Evolutionary conservation across 2,113 vertebrate species (phyloP).

Genomic region (Hystrix cristata): DNA sequence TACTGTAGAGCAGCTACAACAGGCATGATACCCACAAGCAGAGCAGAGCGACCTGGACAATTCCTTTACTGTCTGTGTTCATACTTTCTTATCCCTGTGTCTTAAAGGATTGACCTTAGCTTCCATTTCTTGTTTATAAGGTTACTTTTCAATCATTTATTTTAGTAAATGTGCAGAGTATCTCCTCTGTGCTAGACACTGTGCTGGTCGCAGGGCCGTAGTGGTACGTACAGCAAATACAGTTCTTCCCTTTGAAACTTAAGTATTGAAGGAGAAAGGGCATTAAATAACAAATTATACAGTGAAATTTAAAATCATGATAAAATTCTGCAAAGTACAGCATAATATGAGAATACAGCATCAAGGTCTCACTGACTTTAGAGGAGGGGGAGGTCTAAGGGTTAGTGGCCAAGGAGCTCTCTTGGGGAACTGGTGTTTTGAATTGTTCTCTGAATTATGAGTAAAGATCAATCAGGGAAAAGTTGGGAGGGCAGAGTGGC

Average conservation of each 20-base stretch:
- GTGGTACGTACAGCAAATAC: background rate
- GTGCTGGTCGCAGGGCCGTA: background rate
- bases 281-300: constrained; percentile 47
- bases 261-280: background rate
- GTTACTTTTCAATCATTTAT: constrained; percentile 61
- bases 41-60: constrained; percentile 40
- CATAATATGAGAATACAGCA: constrained; percentile 9
- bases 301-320: constrained; percentile 53
- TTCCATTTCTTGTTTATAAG: constrained; percentile 56
- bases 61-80: constrained; percentile 10
- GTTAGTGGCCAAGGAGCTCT: constrained; percentile 34
- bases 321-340: constrained; percentile 43
- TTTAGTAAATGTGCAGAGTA: constrained; percentile 34
- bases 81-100: constrained; percentile 11
- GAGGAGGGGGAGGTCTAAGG: background rate
- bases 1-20: background rate
- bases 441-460: constrained; percentile 38
- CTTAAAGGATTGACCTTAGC: constrained; percentile 47
- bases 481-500: background rate
- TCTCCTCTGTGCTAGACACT: constrained; percentile 31
- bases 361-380: background rate
- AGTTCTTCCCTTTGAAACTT: constrained; percentile 35
- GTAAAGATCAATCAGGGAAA: constrained; percentile 49
- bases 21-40: constrained; percentile 10
- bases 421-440: constrained; percentile 48